Evolutionary conservation across 2,888 invertebrate genomes (phyloP).

Genomic region (Opisthograptis luteolata): DNA sequence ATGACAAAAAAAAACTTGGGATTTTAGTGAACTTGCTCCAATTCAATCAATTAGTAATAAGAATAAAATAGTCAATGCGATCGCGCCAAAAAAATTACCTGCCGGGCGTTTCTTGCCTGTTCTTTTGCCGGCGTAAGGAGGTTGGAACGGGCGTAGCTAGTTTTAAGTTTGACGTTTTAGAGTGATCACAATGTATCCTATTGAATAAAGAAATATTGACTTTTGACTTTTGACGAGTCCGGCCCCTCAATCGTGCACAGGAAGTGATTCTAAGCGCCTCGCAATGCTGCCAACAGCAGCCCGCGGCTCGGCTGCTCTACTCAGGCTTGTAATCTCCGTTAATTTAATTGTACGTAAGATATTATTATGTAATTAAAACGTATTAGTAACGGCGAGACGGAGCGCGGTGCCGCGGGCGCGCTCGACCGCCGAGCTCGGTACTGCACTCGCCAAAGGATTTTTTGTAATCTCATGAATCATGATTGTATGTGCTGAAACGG

Average conservation of each 20-base stretch:
- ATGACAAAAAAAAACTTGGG: too few species aligned
- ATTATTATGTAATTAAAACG: slow-evolving; percentile 82
- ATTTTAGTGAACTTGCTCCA: too few species aligned
- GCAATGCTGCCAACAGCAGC: slow-evolving; percentile 58
- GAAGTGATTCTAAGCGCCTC: slow-evolving; percentile 95
- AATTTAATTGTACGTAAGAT: slow-evolving; percentile 85
- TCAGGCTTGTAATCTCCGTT: slow-evolving; percentile 83
- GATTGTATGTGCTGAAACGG: slow-evolving; percentile 85
- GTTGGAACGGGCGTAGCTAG: too few species aligned
- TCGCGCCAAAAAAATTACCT: too few species aligned
- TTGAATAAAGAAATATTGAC: too few species aligned
- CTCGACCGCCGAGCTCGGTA: slow-evolving; percentile 78
- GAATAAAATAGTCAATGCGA: too few species aligned
- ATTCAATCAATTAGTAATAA: too few species aligned
- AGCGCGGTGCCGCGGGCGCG: slow-evolving; percentile 80
- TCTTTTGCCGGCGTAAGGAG: too few species aligned
- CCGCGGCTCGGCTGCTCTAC: slow-evolving; percentile 76
- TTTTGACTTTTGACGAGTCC: too few species aligned
- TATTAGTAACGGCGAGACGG: slow-evolving; percentile 80
- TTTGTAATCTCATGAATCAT: slow-evolving; percentile 85
- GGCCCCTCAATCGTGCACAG: slow-evolving; percentile 98
- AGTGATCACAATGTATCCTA: too few species aligned
- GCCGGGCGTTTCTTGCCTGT: too few species aligned
- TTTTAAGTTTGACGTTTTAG: too few species aligned
- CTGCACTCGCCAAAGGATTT: slow-evolving; percentile 85